Conservation (phyloP, 2,888 invertebrate genomes). For the Leptodirus hochenwartii region DNA sequence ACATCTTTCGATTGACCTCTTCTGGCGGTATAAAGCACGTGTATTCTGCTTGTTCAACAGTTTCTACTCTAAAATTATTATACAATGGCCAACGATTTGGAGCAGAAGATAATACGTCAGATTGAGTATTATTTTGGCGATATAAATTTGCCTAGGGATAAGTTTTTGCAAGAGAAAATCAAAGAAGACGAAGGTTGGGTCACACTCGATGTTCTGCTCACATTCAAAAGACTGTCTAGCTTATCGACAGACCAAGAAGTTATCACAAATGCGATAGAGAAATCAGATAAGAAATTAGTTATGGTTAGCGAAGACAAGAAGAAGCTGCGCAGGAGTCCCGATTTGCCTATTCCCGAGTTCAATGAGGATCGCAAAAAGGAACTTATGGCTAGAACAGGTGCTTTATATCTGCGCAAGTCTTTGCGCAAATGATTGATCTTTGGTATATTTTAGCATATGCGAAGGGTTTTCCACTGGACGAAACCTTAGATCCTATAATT, state of each 20-base stretch:
- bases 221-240: conserved; percentile 70
- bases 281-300: conserved; percentile 52
- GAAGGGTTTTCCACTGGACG: conserved; percentile 66
- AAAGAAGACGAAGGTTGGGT: conserved; percentile 85
- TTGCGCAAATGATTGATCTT: too few relatives aligned
- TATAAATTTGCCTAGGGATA: conserved; percentile 79
- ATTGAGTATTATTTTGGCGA: conserved; percentile 64
- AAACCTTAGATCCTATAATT: conserved; percentile 45
- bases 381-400: conserved; percentile 46
- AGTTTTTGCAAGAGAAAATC: conserved; percentile 77
- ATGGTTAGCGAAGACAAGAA: conserved; percentile 41
- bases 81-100: conserved; percentile 27
- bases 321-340: conserved; percentile 53
- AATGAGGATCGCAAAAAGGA: conserved; percentile 71
- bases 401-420: conserved; percentile 4
- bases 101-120: conserved; percentile 46
- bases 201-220: conserved; percentile 61
- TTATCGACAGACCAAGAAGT: conserved; percentile 47
- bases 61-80: too few relatives aligned
- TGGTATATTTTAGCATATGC: conserved; percentile 43
- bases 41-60: too few relatives aligned
- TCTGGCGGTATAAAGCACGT: too few relatives aligned
- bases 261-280: conserved; percentile 56
- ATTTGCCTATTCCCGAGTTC: conserved; percentile 64
- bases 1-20: not conserved